Conservation (phyloP, 1,140 invertebrate genomes). For the Triops cancriformis region DNA sequence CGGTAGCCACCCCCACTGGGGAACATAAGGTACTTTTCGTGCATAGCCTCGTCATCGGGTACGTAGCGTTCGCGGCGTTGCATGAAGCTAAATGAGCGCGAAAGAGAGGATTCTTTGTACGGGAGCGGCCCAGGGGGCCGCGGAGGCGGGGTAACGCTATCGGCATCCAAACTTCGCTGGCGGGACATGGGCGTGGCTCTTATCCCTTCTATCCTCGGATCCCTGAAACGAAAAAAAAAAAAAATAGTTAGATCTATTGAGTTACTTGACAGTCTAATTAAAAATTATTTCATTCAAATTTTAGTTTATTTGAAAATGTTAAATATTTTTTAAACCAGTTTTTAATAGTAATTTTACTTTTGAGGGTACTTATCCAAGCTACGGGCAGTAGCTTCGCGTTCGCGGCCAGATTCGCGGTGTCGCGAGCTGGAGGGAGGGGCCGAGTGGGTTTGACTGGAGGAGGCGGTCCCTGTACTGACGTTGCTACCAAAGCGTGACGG, state of each 20-base stretch:
- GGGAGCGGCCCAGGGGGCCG: slow-evolving; percentile 19
- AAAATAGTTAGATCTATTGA: too few relatives aligned
- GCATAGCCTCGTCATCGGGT: slow-evolving; percentile 63
- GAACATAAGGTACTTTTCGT: slow-evolving; percentile 60
- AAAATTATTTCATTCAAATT: too few relatives aligned
- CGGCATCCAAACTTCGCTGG: slow-evolving; percentile 26
- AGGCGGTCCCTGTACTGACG: slow-evolving; percentile 26
- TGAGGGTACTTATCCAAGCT: neutral
- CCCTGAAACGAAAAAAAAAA: too few relatives aligned
- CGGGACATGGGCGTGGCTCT: slow-evolving; percentile 14
- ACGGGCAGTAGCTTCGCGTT: neutral
- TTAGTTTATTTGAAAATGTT: too few relatives aligned
- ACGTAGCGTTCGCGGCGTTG: slow-evolving; percentile 41
- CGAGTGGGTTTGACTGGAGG: slow-evolving; percentile 27
- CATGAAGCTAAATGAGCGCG: slow-evolving; percentile 64
- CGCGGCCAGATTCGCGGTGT: slow-evolving; percentile 7
- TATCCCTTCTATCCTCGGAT: neutral
- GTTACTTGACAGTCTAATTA: too few relatives aligned
- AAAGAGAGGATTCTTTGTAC: slow-evolving; percentile 35
- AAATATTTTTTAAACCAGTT: too few relatives aligned
- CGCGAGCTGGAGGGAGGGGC: slow-evolving; percentile 26
- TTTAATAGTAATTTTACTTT: too few relatives aligned
- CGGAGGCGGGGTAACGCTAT: neutral
- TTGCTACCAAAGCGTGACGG: slow-evolving; percentile 21
- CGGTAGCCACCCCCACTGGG: slow-evolving; percentile 34